phyloP scores from a whole-genome alignment of 1,140 invertebrate genomes.

The Eupeodes corollae region DNA sequence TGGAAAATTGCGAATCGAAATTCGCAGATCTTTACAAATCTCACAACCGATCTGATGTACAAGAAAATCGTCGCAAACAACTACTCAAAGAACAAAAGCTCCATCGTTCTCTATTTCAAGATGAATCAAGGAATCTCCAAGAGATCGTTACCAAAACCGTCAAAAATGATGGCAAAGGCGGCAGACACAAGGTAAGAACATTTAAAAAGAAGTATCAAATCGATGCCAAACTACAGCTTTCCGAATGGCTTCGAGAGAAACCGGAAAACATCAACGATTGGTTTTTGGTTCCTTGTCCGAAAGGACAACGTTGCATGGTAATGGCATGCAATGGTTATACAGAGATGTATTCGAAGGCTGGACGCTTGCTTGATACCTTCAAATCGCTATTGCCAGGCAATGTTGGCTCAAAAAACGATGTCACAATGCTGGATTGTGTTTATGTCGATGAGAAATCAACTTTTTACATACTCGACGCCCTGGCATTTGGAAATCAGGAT shows the following conservation, averaged over 20 bases:
- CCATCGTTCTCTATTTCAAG: conserved; percentile 4
- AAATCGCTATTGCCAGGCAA: conserved; percentile 61
- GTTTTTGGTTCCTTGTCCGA: conserved; percentile 72
- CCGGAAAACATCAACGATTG: conserved; percentile 67
- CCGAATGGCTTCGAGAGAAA: conserved; percentile 83
- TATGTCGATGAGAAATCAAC: conserved; percentile 49
- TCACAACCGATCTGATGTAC: conserved; percentile 24
- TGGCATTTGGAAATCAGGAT: conserved; percentile 68
- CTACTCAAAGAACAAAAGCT: conserved; percentile 6
- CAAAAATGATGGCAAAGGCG: not conserved
- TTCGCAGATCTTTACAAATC: no score
- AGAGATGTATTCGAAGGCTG: conserved; percentile 57
- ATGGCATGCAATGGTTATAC: conserved; percentile 64
- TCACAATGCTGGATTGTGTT: conserved; percentile 66
- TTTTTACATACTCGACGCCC: conserved; percentile 69
- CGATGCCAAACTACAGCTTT: conserved; percentile 39
- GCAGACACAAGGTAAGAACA: not conserved
- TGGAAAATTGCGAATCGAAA: no score
- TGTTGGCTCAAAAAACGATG: conserved; percentile 40
- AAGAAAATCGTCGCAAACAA: conserved; percentile 14
- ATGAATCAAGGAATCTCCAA: conserved; percentile 1
- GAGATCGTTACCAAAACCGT: not conserved
- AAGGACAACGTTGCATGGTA: conserved; percentile 64
- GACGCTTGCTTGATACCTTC: conserved; percentile 47
- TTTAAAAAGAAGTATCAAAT: conserved; percentile 3